Conservation (phyloP, 2,888 invertebrate genomes). For the Troides aeacus region DNA sequence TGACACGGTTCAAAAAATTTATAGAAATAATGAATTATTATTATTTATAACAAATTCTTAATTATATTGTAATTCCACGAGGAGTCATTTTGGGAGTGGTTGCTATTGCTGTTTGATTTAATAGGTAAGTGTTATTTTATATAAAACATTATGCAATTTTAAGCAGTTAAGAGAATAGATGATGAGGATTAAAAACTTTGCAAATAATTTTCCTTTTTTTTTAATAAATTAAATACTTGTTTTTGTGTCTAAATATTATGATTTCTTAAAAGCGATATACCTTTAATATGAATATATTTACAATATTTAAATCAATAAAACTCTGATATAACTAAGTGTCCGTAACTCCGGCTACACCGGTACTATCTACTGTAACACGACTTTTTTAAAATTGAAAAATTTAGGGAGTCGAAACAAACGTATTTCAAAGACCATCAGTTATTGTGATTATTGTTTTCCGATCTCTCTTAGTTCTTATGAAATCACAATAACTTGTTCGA, state of each 20-base stretch:
- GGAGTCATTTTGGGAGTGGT: not conserved
- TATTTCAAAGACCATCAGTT: conserved; percentile 31
- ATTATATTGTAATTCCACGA: not conserved
- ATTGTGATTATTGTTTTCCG: conserved; percentile 15
- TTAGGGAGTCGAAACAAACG: conserved; percentile 73
- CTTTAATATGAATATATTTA: conserved; percentile 26
- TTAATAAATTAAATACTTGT: too few species aligned
- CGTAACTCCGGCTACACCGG: conserved; percentile 34
- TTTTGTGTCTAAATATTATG: not conserved
- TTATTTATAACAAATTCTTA: too few species aligned
- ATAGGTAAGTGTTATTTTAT: not conserved
- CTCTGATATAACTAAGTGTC: conserved; percentile 33
- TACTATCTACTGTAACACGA: conserved; percentile 41
- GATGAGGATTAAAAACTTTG: too few species aligned
- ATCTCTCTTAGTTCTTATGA: conserved; percentile 6
- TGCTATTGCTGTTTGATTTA: not conserved
- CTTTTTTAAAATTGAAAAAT: conserved; percentile 75
- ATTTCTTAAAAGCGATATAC: not conserved
- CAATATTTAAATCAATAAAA: conserved; percentile 30
- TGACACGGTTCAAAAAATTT: too few species aligned
- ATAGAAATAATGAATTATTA: too few species aligned
- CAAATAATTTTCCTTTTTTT: too few species aligned
- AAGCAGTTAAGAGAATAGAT: too few species aligned
- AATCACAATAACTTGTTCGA: conserved; percentile 28
- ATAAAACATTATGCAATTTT: too few species aligned